Evolutionary conservation across 2,113 vertebrate species (phyloP), one percentile per base, ranked within the genome.

Genomic region (Semicossyphus pulcher): DNA sequence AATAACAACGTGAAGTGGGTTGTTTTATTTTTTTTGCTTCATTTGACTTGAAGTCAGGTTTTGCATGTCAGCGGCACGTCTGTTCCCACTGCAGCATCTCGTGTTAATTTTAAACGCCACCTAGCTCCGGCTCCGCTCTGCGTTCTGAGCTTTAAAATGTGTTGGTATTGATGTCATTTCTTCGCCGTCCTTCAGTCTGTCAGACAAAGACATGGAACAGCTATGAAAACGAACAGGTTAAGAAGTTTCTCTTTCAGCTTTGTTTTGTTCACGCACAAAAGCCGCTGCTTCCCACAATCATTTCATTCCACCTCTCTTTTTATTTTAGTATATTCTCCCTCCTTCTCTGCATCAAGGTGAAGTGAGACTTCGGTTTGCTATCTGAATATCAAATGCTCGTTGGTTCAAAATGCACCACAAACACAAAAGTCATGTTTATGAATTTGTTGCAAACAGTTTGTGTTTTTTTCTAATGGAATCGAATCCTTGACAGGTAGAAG

Each of bases 231-330:
- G 79, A 80, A 76, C 77, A 89, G 86, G 86, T 88, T 83, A 86
- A 81, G 76, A 91, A 87, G 83, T 90, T 89, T 91, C 72, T 80
- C 86, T 91, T 87, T 91, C 74, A 81, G 77, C 69, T 83, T 92
- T 92, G 87, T 90, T 89, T 93, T 86, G 84, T 89, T 91, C 81
- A 48, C 48, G 15, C 56, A 85, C 48, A 71, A 88, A 90, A 87
- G 82, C 62, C 49, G 42, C 78, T 28, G 72, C 82, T 80, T 85
- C 81, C 69, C 80, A 62, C 80, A 76, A 74, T 82, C 59, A 56
- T 41, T 62, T 73, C 71, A 53, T 81, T 73, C 66, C 84, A 45
- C 63, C 52, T 76, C 32, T 68, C 49, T 80, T 80, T 86, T 76
- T 72, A 79, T 76, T 64, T 74, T 21, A 41, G 42, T 72, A 23